Base-by-base conservation (phyloP, 2,113 vertebrate species). In the Proterorhinus semilunaris region DNA sequence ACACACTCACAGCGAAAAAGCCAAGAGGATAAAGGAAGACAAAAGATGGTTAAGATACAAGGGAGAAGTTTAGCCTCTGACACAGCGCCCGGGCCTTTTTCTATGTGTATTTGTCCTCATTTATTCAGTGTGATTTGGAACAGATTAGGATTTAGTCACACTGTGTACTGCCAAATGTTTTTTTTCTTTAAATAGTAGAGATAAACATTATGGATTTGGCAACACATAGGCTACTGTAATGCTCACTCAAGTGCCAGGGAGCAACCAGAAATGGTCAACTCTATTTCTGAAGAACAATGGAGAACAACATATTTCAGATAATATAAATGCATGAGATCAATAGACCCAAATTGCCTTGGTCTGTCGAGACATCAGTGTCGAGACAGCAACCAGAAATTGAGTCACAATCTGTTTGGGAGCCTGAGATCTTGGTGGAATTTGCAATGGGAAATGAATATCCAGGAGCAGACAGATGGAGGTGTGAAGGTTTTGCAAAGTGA, bases 401-500 rank as follows among this genome's bases (percentile, higher is more conserved):
- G 17, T 55, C 17, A 27, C 27, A 36, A 36, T 36, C 27, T 36
- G 27, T 11, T 10, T 27, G 53, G 52, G 17, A 54, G 48, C 52
- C 52, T 55, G 17, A 21, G 17, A 55, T 53, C 16, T 55, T 10
- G 11, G 5, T 11, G 53, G 2, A 16, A 11, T 6, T 13, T 15
- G 27, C 10, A 42, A 58, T 7, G 12, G 6, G 11, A 58, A 58
- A 58, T 13, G 55, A 58, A 42, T 42, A 58, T 36, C 10, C 1
- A 58, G 27, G 42, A 42, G 55, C 55, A 42, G 7, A 42, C 17
- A 58, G 12, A 42, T 42, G 10, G 53, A 76, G 9, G 51, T 36
- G 48, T 12, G 61, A 17, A 51, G 10, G 72, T 80, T 65, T 68
- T 67, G 78, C 27, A 81, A 82, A 84, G 69, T 70, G 82, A 74